Percentiles rank a stretch among this genome's conserved stretches.
Evolutionary conservation across 2,888 invertebrate genomes (phyloP).

Genomic region (Cerastis rubricosa): DNA sequence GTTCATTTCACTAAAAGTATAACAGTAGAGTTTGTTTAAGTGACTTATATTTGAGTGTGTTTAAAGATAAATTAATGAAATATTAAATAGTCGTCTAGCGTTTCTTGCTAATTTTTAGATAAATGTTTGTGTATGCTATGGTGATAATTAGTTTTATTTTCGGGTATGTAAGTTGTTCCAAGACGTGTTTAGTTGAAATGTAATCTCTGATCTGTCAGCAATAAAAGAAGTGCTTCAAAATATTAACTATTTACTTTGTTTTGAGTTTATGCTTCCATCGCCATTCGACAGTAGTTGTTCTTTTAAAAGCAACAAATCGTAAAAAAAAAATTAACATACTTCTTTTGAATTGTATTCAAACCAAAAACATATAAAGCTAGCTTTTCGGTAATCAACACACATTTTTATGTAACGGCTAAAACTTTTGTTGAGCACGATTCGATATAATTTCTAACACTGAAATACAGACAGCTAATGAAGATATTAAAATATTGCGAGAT

Average conservation of each 20-base stretch:
- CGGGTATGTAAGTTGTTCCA: constrained; percentile 53
- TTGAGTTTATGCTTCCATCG: constrained; percentile 57
- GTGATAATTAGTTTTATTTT: constrained; percentile 63
- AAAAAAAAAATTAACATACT: constrained; percentile 1
- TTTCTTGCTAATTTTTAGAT: constrained; percentile 60
- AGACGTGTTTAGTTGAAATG: constrained; percentile 39
- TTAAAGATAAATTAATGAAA: constrained; percentile 58
- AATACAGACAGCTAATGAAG: constrained; percentile 9
- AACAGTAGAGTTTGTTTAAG: constrained; percentile 56
- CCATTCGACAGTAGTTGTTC: constrained; percentile 27
- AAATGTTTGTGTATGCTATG: constrained; percentile 60
- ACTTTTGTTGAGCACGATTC: constrained; percentile 8
- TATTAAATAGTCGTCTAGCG: constrained; percentile 55
- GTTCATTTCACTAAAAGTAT: constrained; percentile 50
- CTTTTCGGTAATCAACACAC: constrained; percentile 55
- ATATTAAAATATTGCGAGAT: constrained; percentile 1
- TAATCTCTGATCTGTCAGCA: constrained; percentile 39
- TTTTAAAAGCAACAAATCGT: constrained; percentile 23
- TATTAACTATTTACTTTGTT: constrained; percentile 40
- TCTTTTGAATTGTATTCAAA: constrained; percentile 27
- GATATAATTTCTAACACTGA: constrained; percentile 13
- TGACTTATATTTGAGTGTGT: constrained; percentile 59
- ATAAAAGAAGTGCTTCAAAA: constrained; percentile 41
- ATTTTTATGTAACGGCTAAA: constrained; percentile 46
- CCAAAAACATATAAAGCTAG: constrained; percentile 47